Evolutionary conservation across 2,888 invertebrate species (phyloP), one percentile per base, ranked within the genome.

Genomic region (Capitulum mitella): DNA sequence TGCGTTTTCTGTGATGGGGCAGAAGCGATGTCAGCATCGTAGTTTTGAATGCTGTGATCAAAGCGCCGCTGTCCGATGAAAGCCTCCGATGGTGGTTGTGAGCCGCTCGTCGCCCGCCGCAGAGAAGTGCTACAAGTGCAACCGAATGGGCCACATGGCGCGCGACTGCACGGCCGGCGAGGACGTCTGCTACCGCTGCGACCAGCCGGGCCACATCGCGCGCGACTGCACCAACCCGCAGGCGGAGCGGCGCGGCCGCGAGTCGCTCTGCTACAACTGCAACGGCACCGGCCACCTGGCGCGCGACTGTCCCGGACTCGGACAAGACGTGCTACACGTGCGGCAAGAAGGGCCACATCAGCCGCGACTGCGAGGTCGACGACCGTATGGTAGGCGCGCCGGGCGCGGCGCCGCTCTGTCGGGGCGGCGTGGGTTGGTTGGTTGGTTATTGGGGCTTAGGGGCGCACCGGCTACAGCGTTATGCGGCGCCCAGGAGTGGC

Each of bases 161-260:
- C 91, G 95, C 82, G 95, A 95, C 85, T 96, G 96, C 89, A 93
- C 94, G 86, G 95, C 96, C 87, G 94, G 94, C 84, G 92, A 93
- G 82, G 96, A 96, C 86, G 85, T 87, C 82, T 88, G 88, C 84
- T 89, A 89, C 84, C 85, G 87, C 80, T 87, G 87, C 83, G 86
- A 87, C 83, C 85, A 85, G 79, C 83, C 85, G 77, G 87, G 85
- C 8, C 85, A 85, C 80, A 84, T 85, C 81, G 85, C 85, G 64
- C 84, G 84, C 81, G 84, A 85, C 80, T 85, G 85, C 81, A 80
- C 82, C 77, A 81, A 82, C 54, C 81, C 82, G 29, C 82, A 83
- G 51, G 83, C 83, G 80, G 84, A 84, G 80, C 83, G 83, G 83
- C 81, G 83, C 81, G 48, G 77, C 78, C 40, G 37, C 80, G 37